phyloP scores from a whole-genome alignment of 2,113 vertebrate species.

The Eurystomus gularis region DNA sequence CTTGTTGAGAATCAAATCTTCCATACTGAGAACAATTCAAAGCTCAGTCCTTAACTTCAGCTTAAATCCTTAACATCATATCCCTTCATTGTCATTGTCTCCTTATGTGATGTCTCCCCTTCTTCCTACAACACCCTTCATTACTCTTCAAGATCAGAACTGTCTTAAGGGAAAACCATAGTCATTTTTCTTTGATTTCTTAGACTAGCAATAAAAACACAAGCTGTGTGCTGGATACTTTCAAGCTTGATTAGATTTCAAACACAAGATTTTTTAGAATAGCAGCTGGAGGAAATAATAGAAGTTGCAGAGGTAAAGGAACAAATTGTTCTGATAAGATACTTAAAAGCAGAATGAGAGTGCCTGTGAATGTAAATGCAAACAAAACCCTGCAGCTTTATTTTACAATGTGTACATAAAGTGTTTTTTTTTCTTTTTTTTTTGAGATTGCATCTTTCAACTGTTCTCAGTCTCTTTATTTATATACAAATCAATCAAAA shows the following conservation, averaged over 20 bases:
- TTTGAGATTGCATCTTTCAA: neutral
- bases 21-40: neutral
- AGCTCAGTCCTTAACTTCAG: neutral
- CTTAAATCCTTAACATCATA: neutral
- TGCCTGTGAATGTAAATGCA: neutral
- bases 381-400: neutral
- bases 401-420: neutral
- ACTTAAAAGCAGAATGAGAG: neutral
- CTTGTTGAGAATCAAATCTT: neutral
- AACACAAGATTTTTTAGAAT: neutral
- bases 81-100: neutral
- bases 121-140: neutral
- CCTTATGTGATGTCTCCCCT: neutral
- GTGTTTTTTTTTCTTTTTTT: neutral
- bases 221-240: neutral
- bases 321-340: neutral
- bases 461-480: neutral
- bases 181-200: neutral
- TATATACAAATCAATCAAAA: neutral
- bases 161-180: neutral
- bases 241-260: slow-evolving; percentile 33
- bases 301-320: slow-evolving; percentile 9
- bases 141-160: neutral
- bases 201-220: slow-evolving; percentile 3
- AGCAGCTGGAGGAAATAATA: slow-evolving; percentile 12